Evolutionary conservation across 2,797 vertebrate genomes (phyloP), one percentile per base, ranked within the genome.

Genomic region (Acipenser ruthenus): DNA sequence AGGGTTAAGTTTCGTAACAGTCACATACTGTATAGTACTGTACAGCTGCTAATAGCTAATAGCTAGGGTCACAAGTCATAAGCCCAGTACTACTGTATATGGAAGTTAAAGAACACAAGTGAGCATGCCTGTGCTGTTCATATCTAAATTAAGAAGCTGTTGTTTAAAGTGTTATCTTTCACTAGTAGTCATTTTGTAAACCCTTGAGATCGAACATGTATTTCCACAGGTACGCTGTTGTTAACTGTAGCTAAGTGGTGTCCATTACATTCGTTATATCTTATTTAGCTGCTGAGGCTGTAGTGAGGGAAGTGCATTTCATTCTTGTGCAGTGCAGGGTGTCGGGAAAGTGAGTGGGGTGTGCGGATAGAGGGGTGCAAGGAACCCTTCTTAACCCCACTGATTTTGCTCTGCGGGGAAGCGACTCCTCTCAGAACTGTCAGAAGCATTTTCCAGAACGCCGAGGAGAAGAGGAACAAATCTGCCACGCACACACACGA

Each of bases 381-480:
- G 23, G 10, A 49, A 10, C 60, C 8, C 13, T 13, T 87, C 85
- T 82, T 80, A 79, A 87, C 87, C 78, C 82, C 81, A 84, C 83
- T 87, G 83, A 85, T 84, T 83, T 65, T 52, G 47, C 59, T 68
- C 71, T 69, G 83, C 79, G 78, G 88, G 72, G 70, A 79, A 71
- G 81, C 78, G 82, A 85, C 85, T 88, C 79, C 83, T 87, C 85
- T 89, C 84, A 76, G 85, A 86, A 89, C 87, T 90, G 89, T 92
- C 90, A 90, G 83, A 89, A 88, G 85, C 87, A 89, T 91, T 92
- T 90, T 90, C 82, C 85, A 86, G 83, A 78, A 83, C 88, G 82
- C 85, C 79, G 80, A 89, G 79, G 83, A 86, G 81, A 85, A 83
- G 66, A 68, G 71, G 74, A 70, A 73, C 69, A 74, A 65, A 74